Percentiles rank a stretch among this genome's conserved stretches.
phyloP scores from a whole-genome alignment of 2,888 invertebrate species.

The Octonoba sinensis region DNA sequence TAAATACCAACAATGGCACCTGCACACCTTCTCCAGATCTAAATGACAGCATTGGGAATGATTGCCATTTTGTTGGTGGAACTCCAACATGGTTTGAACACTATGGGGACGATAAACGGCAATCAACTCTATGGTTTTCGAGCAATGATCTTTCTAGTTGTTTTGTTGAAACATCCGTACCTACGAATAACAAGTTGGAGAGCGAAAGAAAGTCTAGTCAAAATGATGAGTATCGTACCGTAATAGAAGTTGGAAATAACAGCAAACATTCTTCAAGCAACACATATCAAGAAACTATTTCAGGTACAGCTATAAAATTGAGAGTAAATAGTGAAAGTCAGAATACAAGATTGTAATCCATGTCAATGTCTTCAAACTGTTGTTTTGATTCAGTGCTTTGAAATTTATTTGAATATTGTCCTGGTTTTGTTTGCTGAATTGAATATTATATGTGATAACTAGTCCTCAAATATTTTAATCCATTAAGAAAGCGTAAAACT shows the following conservation, averaged over 20 bases:
- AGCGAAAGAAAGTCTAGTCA: conserved; percentile 18
- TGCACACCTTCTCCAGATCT: no score
- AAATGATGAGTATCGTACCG: conserved; percentile 26
- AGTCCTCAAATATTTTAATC: no score
- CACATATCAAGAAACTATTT: conserved; percentile 14
- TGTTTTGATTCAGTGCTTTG: neutral
- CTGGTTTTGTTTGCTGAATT: no score
- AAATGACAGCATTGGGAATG: conserved; percentile 10
- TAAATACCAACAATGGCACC: no score
- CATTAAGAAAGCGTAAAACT: no score
- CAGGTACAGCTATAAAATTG: conserved; percentile 48
- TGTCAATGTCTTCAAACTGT: neutral
- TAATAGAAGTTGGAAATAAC: conserved; percentile 42
- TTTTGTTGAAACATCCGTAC: neutral
- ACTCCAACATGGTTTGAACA: conserved; percentile 60
- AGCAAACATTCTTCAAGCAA: neutral
- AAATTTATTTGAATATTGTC: neutral
- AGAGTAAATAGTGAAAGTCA: conserved; percentile 56
- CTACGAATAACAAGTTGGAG: neutral
- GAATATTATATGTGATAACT: no score
- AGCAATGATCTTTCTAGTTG: neutral
- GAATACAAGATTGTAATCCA: conserved; percentile 45
- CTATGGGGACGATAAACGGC: conserved; percentile 41
- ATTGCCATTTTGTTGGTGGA: conserved; percentile 32
- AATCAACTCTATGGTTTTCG: conserved; percentile 44